Evolutionary conservation across 2,888 invertebrate genomes (phyloP), one percentile per base, ranked within the genome.

Genomic region (Aleiodes alternator): DNA sequence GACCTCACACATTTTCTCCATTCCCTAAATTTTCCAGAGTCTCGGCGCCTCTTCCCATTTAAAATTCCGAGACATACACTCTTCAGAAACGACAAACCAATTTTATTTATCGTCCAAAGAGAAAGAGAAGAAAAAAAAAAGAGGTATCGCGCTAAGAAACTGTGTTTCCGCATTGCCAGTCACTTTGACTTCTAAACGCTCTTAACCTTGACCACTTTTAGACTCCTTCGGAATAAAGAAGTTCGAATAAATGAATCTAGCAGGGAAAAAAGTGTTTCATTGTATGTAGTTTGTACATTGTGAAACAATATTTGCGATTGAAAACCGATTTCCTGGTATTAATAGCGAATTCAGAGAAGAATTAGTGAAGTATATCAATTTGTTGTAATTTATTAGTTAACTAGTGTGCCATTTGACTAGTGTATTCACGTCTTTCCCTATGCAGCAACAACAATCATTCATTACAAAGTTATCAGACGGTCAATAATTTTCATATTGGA

Each of bases 121-220:
- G 34, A 51, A 29, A 48, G 23, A 23, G 23, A 23, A 23, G 23
- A 23, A 23, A 23, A 23, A 23, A 23, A 23, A 23, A 23, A 1
- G 23, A 23, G 11, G 9, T n/a, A 11, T 14, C 16, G 6, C 14
- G n/a, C 48, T 16, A 23, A 75, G 48, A 56, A 64, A 75, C 64
- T 61, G 69, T 74, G 69, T 74, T 69, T 75, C 70, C 70, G 70
- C 70, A 70, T 64, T 70, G 69, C 43, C 56, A 43, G 55, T 50
- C 29, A 16, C 48, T 50, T n/a, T 4, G 50, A 57, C 34, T 55
- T 14, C 16, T 50, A 43, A 43, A 43, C 9, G 43, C 7, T n/a
- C 8, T 23, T 43, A 51, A 51, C 73, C 73, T 73, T 73, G 73
- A 73, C 59, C 68, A 43, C 8, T 64, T 43, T 48, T 5, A 48